Percentiles rank a stretch among this genome's conserved stretches.
Evolutionary conservation across 2,113 vertebrate species (phyloP).

Genomic region (Promerops cafer): DNA sequence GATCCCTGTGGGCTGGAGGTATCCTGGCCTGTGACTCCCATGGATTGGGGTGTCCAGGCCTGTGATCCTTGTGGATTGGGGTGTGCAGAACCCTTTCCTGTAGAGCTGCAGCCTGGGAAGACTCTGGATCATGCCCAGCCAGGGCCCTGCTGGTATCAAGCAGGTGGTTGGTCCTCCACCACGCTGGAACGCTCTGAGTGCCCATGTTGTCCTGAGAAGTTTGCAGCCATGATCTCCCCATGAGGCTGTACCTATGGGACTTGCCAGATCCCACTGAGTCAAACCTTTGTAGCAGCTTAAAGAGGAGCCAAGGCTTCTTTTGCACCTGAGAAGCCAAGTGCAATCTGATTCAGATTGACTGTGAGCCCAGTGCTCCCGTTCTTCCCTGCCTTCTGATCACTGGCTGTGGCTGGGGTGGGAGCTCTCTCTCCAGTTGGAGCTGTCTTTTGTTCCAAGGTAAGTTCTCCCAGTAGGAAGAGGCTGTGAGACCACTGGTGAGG

Average conservation of each 20-base stretch:
- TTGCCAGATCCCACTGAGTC: background rate
- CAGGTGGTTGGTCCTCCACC: background rate
- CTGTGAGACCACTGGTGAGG: background rate
- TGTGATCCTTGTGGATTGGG: background rate
- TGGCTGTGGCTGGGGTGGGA: conserved; percentile 15
- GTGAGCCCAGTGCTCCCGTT: background rate
- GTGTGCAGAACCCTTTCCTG: background rate
- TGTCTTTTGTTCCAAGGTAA: conserved; percentile 53
- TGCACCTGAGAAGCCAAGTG: background rate
- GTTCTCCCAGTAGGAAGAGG: background rate
- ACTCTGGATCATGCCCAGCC: background rate
- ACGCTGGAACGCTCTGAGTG: background rate
- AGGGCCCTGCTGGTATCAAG: background rate
- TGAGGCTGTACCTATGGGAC: background rate
- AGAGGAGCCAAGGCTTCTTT: background rate
- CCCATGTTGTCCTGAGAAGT: background rate
- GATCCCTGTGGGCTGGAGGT: background rate
- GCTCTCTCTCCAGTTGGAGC: background rate
- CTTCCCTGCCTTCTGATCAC: background rate
- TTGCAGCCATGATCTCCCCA: background rate
- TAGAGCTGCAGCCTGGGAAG: background rate
- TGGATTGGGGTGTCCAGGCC: background rate
- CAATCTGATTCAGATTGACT: background rate
- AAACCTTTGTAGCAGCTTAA: background rate
- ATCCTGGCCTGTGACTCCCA: background rate